Evolutionary conservation across 23 tunicate species (phyloP), one percentile per base, ranked within the genome.

Genomic region (Halocynthia roretzi): DNA sequence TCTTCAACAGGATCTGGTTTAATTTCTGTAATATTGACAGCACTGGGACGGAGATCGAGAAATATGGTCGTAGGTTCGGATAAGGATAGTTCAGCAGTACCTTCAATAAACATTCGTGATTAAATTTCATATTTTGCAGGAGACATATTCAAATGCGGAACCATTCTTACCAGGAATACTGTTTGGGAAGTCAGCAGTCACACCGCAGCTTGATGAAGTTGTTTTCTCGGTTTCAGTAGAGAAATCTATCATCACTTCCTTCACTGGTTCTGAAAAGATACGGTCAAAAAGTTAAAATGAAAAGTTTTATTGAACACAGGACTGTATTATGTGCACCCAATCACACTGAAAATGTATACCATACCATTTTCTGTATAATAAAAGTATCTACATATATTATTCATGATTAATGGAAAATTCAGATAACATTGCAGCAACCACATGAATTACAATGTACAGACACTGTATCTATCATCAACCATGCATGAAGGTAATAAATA

Each of bases 41-140:
- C 67, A 31, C 48, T 58, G 51, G 75, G 65, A 8, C 83, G 75
- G 8, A 80, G 67, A 54, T 80, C 83, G 51, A 80, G 60, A 80
- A 15, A 80, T 52, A 80, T 80, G 21, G 83, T 80, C 69, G 83
- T 80, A 44, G 83, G 83, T 68, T 80, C 83, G 51, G 83, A 80
- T 54, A 69, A 68, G 20, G 76, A 17, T 0, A 80, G 50, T 54
- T 69, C 83, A 20, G 63, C n/a, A 1, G 17, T 14, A 2, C 2
- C n/a, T 58, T n/a, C 15, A 58, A n/a, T 58, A n/a, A 15, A 58
- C 17, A 14, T 58, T 15, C 4, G 17, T 1, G 2, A 58, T n/a
- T 58, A 58, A 58, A n/a, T 58, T 15, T 14, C 2, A n/a, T 58
- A 58, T 14, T 58, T 15, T 4, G 4, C 63, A 58, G 2, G 2